Conservation (phyloP, 2,888 invertebrate genomes). For the Brachynemurus nebulosus region DNA sequence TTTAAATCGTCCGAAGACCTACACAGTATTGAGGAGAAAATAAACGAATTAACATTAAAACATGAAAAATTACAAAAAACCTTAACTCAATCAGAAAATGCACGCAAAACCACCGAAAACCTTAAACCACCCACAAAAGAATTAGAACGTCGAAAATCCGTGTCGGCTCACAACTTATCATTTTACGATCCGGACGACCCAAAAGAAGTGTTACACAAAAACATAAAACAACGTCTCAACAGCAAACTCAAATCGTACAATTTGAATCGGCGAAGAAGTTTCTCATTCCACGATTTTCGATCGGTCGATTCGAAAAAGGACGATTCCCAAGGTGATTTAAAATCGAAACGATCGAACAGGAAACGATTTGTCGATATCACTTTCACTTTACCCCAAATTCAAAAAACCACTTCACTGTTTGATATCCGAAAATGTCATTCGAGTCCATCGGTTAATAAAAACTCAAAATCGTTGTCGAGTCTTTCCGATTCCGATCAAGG, state of each 20-base stretch:
- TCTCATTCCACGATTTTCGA: slow-evolving; percentile 4
- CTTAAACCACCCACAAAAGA: background rate
- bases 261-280: background rate
- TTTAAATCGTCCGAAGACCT: slow-evolving; percentile 6
- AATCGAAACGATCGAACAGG: background rate
- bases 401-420: background rate
- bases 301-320: background rate
- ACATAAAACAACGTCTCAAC: slow-evolving; percentile 7
- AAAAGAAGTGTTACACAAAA: slow-evolving; percentile 2
- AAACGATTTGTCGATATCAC: background rate
- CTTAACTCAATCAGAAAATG: background rate
- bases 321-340: background rate
- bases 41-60: slow-evolving; percentile 2
- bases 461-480: slow-evolving; percentile 1
- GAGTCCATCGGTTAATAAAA: background rate
- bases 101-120: background rate
- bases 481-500: background rate
- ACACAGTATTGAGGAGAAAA: slow-evolving; percentile 2
- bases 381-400: background rate
- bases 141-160: slow-evolving; percentile 1
- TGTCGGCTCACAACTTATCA: background rate
- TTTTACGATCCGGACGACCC: slow-evolving; percentile 7
- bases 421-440: background rate
- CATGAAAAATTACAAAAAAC: slow-evolving; percentile 2
- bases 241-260: background rate